Base-by-base conservation (phyloP, 2,888 invertebrate genomes). In the Chorisops tibialis region DNA sequence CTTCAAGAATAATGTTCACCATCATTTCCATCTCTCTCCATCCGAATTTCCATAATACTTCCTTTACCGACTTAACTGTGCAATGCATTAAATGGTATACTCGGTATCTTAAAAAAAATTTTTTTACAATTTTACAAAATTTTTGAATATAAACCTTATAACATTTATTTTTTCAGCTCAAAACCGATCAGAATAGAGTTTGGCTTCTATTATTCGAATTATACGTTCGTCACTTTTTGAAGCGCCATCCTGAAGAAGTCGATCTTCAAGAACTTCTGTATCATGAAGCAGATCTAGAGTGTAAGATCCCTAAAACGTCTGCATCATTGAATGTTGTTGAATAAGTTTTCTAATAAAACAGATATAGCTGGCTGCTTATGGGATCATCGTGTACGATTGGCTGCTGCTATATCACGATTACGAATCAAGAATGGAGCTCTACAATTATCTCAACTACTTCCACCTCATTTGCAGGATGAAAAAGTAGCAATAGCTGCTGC, bases 321-420 rank as follows among this genome's bases (percentile, higher is more conserved):
- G 16, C 47, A 18, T 5, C 41, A 39, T 19, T 35, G 59, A 19
- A 12, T 30, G 2, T 47, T 21, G 4, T 47, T 19, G 18, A 47
- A 18, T 47, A 7, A 45, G 19, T 45, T 41, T 5, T 41, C 14
- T 5, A n/a, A 11, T 41, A 19, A 16, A 16, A 45, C 18, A 78
- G 82, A 82, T 0, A 82, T 87, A 1, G 88, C 91, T 68, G 77
- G 79, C 7, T 80, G 82, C 2, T 77, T 91, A 11, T 86, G 88
- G 85, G 74, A 80, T 7, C 82, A 84, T 68, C 81, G 87, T 59
- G 84, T 88, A 0, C 84, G 85, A 67, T 78, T 92, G 37, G 89
- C 90, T 0, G 92, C 92, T 0, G 86, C 90, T 1, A 82, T 92
- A 43, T 86, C 91, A 0, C 81, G 90, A 65, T 81, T 91, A 66